A percentile compares a stretch with the other conserved stretches of the same genome.
phyloP scores from a whole-genome alignment of 2,888 invertebrate genomes.

The Drosophila glabriapex region DNA sequence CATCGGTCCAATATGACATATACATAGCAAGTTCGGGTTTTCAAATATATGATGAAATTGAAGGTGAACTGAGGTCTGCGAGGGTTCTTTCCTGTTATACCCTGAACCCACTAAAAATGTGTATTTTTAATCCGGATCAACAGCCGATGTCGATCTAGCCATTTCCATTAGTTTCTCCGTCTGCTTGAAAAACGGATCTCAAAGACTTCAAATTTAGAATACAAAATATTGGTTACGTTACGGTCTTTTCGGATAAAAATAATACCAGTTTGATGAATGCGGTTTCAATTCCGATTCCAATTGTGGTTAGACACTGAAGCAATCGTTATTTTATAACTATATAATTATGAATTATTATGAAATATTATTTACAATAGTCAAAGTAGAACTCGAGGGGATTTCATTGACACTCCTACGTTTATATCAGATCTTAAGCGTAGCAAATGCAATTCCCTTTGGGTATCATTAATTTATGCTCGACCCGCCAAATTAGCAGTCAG shows the following conservation, averaged over 20 bases:
- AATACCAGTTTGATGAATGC: background rate
- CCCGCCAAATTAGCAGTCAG: slow-evolving; percentile 73
- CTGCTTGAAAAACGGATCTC: too few species aligned
- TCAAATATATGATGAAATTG: background rate
- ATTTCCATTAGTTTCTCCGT: too few species aligned
- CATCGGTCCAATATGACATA: background rate
- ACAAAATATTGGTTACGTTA: too few species aligned
- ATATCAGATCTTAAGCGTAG: background rate
- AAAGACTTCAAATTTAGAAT: background rate
- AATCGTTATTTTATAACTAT: background rate
- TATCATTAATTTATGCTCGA: slow-evolving; percentile 54
- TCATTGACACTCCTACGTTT: background rate
- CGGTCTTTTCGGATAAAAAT: rapidly evolving
- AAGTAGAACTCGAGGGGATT: background rate
- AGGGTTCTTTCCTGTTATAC: background rate
- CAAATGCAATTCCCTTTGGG: slow-evolving; percentile 6
- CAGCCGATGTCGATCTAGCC: rapidly evolving
- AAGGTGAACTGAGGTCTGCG: rapidly evolving
- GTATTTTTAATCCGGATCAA: background rate
- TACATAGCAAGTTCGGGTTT: background rate
- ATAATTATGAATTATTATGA: background rate
- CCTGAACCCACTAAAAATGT: rapidly evolving
- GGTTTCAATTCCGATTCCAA: background rate
- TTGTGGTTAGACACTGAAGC: background rate
- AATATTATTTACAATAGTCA: background rate